phyloP scores from a whole-genome alignment of 2,888 invertebrate genomes.

The Cosmia trapezina region DNA sequence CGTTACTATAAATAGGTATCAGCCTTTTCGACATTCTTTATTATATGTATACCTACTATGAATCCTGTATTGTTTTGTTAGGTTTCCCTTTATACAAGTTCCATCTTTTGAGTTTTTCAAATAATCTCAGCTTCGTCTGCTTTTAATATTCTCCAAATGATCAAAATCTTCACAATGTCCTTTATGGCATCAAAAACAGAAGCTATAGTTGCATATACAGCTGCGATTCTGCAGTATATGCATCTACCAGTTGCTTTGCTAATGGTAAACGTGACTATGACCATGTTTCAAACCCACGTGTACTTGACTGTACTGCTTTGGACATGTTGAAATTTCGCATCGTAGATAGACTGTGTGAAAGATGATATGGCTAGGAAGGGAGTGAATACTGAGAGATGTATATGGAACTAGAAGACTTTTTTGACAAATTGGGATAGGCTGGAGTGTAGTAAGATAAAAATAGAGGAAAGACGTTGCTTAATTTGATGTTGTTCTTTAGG shows the following conservation, averaged over 20 bases:
- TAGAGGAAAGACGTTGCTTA: not conserved
- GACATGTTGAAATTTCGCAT: constrained; percentile 1
- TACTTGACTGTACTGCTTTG: not conserved
- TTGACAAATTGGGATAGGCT: not conserved
- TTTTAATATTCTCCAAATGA: not conserved
- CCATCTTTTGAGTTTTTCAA: not conserved
- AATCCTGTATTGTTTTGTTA: not conserved
- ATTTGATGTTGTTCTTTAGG: no score
- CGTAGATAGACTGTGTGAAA: not conserved
- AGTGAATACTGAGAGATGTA: not conserved
- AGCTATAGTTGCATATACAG: not conserved
- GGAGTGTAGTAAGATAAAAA: not conserved
- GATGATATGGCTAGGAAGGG: not conserved
- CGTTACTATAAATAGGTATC: not conserved
- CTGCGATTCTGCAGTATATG: not conserved
- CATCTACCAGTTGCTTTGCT: not conserved
- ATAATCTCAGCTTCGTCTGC: not conserved
- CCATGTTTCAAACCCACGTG: not conserved
- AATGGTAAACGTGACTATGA: not conserved
- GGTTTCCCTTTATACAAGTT: not conserved
- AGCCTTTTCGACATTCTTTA: not conserved
- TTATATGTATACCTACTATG: not conserved
- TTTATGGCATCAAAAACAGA: not conserved
- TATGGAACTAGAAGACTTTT: not conserved
- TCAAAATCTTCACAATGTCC: not conserved